Base-by-base conservation (phyloP, 2,113 vertebrate genomes). In the Pollachius pollachius region DNA sequence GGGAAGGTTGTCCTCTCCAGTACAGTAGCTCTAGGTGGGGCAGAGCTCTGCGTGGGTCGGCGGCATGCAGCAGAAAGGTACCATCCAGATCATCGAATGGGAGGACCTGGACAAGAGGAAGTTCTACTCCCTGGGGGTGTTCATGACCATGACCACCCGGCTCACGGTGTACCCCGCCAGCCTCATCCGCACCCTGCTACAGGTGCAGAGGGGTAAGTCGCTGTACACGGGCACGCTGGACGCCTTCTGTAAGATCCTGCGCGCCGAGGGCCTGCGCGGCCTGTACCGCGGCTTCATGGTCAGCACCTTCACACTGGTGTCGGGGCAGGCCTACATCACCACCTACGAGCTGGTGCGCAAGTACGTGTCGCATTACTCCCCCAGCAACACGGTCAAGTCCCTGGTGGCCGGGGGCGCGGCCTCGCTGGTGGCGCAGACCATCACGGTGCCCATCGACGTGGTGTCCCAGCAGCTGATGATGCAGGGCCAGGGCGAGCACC, bases 391-490 rank as follows among this genome's bases (percentile, higher is more conserved):
- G 0, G 78, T 99, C 1, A 99, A 97, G 79, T 99, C 97, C 0
- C 85, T 99, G 81, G 94, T 99, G 83, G 97, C 96, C 0, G 97
- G 97, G 0, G 96, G 97, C 23, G 94, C 94, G 0, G 97, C 97
- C 0, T 98, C 97, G 0, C 84, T 99, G 8, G 97, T 99, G 86
- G 96, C 97, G 1, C 97, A 99, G 90, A 99, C 94, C 91, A 98
- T 99, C 89, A 98, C 97, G 0, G 95, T 99, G 7, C 97, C 97
- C 81, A 97, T 99, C 0, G 97, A 99, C 0, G 92, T 99, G 0
- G 61, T 99, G 68, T 98, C 97, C 3, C 97, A 99, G 87, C 97
- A 99, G 34, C 93, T 99, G 59, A 99, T 99, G 97, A 96, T 98
- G 95, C 96, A 97, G 71, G 93, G 93, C 15, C 94, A 96, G 64